phyloP scores from a whole-genome alignment of 1,140 invertebrate species.

The Ruditapes philippinarum region DNA sequence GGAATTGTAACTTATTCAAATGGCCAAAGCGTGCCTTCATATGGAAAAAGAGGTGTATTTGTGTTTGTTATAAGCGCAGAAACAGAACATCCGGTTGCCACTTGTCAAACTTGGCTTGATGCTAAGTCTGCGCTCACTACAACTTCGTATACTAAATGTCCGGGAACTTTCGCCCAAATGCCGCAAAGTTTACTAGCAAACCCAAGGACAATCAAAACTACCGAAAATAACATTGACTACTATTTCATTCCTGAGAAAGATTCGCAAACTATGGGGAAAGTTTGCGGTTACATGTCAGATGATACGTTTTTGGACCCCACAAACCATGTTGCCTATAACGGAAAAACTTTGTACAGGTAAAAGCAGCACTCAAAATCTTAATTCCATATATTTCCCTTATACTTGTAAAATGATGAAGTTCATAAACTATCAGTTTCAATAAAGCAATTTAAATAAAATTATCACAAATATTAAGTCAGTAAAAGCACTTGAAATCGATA shows the following conservation, averaged over 20 bases:
- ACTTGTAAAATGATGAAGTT: too few species aligned
- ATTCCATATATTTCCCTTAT: too few species aligned
- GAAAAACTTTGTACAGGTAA: constrained; percentile 32
- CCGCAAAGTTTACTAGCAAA: neutral
- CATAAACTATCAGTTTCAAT: too few species aligned
- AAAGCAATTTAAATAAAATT: too few species aligned
- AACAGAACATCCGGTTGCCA: constrained; percentile 7
- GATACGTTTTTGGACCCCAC: neutral
- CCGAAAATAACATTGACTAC: neutral
- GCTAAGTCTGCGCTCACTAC: neutral
- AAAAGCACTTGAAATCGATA: too few species aligned
- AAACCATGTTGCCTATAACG: neutral
- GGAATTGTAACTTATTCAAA: neutral
- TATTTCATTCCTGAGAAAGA: neutral
- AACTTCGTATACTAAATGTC: neutral
- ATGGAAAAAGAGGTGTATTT: neutral
- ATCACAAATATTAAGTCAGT: too few species aligned
- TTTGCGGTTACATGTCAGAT: constrained; percentile 6
- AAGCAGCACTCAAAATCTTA: too few species aligned
- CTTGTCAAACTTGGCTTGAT: neutral
- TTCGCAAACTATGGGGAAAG: neutral
- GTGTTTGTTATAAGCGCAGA: neutral
- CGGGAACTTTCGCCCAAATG: constrained; percentile 10
- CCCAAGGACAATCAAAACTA: neutral
- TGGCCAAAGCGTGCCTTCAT: neutral